Base-by-base conservation (phyloP, 2,113 vertebrate genomes). In the Motacilla alba region DNA sequence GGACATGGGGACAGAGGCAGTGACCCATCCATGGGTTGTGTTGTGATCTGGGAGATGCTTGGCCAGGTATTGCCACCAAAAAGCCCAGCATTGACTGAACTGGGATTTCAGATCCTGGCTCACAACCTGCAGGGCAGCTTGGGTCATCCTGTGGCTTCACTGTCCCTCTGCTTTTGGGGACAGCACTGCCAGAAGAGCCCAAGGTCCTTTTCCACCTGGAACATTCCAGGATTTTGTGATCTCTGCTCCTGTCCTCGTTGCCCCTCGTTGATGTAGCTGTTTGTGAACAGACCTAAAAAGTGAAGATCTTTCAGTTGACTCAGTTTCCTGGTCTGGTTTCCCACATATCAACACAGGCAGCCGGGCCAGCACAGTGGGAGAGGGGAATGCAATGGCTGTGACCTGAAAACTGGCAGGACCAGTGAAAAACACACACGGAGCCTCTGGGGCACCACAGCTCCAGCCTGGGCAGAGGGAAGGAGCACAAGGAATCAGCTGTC, bases 171-270 rank as follows among this genome's bases (percentile, higher is more conserved):
- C 26, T 9, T 44, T 55, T 73, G 78, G 64, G 19, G 64, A 59
- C 85, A 84, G 55, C 13, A 1, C 59, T 81, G 59, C 70, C 39
- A 53, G 15, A 69, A 21, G 44, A 39, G 12, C 55, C 41, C 60
- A 18, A 49, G 31, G 22, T 83, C 49, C 49, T 46, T 63, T 43
- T 64, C 56, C 50, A 37, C 49, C 49, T 2, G 1, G 27, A 43
- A 22, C 41, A 33, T 35, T 20, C 12, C 31, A 5, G 15, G 56
- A 8, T 70, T 49, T 22, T 49, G 35, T 63, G 35, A 43, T 41
- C 74, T 33, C 50, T 5, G 0, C 0, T 69, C 26, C 59, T 78
- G 74, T 83, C 74, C 43, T 41, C 1, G 0, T 24, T 55, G 20
- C 4, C 35, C 47, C 47, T 70, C 21, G 4, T 17, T 56, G 56